Evolutionary conservation across 2,113 vertebrate genomes (phyloP), one percentile per base, ranked within the genome.

Genomic region (Salvelinus fontinalis): DNA sequence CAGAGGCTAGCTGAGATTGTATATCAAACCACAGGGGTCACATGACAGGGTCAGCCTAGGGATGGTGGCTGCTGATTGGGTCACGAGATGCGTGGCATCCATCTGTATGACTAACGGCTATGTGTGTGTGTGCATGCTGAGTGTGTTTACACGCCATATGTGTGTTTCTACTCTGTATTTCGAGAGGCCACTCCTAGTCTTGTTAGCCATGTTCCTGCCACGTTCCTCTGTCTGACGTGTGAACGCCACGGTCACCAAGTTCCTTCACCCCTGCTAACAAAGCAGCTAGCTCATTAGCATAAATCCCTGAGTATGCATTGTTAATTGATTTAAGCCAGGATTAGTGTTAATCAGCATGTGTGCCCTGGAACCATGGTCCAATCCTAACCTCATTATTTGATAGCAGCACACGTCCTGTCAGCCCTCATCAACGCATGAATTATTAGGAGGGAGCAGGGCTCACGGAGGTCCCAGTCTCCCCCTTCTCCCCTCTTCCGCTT

Each of bases 351-450:
- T 79, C 71, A 67, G 77, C 71, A 54, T 59, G 67, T 73, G 70
- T 68, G 71, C 71, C 48, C 64, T 73, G 70, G 65, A 73, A 73
- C 65, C 49, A 14, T 74, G 73, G 49, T 73, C 51, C 49, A 79
- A 69, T 74, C 66, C 51, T 67, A 67, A 68, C 77, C 71, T 74
- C 77, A 74, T 79, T 79, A 79, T 74, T 70, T 79, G 77, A 79
- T 79, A 74, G 71, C 65, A 83, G 87, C 89, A 88, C 89, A 83
- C 85, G 74, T 92, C 87, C 91, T 90, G 92, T 91, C 90, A 86
- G 76, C 79, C 83, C 78, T 75, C 84, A 90, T 92, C 89, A 89
- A 85, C 82, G 73, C 80, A 81, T 85, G 90, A 90, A 92, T 93
- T 93, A 90, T 90, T 87, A 88, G 83, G 83, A 82, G 75, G 14